Percentiles rank a stretch among this genome's conserved stretches.
These are phyloP conservation scores for Octopus sinensis DNA, from an alignment of 1,140 invertebrate species.

Conservation along the genomic window DNA sequence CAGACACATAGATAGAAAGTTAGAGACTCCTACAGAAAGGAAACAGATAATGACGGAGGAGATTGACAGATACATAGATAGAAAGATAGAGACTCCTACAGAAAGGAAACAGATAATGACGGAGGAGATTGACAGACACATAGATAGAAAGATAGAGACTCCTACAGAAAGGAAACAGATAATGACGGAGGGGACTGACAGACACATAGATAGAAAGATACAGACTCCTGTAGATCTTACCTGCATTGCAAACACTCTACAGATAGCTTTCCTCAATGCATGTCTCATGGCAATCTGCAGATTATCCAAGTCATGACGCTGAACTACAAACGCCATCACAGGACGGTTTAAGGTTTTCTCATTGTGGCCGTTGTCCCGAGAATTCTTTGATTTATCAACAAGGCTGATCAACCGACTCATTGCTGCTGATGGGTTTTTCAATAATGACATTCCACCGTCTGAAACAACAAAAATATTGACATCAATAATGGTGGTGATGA, in stretches of 20 bases:
- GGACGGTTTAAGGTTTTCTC: constrained; percentile 56
- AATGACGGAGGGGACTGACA: too few relatives aligned
- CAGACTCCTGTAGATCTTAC: constrained; percentile 36
- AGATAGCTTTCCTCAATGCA: constrained; percentile 77
- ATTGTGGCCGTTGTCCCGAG: constrained; percentile 8
- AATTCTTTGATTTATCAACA: constrained; percentile 34
- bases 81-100: too few relatives aligned
- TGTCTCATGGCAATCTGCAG: constrained; percentile 80
- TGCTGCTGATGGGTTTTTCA: constrained; percentile 79
- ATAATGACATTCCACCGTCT: constrained; percentile 71
- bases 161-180: too few relatives aligned
- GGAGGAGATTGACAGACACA: too few relatives aligned
- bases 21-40: too few relatives aligned
- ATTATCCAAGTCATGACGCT: constrained; percentile 79
- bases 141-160: too few relatives aligned
- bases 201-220: too few relatives aligned
- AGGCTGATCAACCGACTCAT: constrained; percentile 59
- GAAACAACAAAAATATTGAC: background rate
- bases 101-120: too few relatives aligned
- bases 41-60: too few relatives aligned
- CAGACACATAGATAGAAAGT: too few relatives aligned
- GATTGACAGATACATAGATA: too few relatives aligned
- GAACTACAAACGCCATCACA: constrained; percentile 79
- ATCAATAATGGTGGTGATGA: background rate
- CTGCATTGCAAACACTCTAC: constrained; percentile 82